Percentiles rank a stretch among this genome's conserved stretches.
These are phyloP conservation scores for Hydrozoanthus tunicans DNA, from an alignment of 64 coral and sea anemone species.

Conservation along the genomic window DNA sequence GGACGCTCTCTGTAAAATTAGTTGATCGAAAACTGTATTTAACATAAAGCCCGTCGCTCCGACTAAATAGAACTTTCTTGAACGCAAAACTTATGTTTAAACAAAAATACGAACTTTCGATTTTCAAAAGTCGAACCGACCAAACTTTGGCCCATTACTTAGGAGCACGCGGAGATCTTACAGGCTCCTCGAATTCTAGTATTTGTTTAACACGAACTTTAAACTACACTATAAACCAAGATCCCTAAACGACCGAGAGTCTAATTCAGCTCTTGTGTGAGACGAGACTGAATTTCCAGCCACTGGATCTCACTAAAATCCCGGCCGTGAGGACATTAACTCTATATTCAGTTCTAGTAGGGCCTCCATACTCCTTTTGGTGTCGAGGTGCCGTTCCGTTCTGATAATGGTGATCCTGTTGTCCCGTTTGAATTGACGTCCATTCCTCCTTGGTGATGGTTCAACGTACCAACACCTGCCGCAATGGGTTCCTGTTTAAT, in stretches of 20 bases:
- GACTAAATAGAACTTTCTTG: neutral
- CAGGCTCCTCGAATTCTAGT: neutral
- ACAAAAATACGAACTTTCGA: neutral
- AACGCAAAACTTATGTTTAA: neutral
- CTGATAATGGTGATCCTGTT: conserved; percentile 56
- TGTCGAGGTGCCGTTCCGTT: conserved; percentile 79
- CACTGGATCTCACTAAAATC: neutral
- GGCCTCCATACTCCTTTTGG: conserved; percentile 90
- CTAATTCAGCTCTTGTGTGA: neutral
- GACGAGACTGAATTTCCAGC: neutral
- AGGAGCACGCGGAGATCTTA: neutral
- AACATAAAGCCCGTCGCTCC: neutral
- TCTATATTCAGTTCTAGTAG: conserved; percentile 48
- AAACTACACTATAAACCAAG: neutral
- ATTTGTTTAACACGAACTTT: neutral
- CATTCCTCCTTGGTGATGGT: conserved; percentile 79
- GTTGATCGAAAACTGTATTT: neutral
- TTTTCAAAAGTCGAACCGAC: neutral
- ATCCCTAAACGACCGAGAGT: neutral
- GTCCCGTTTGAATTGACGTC: conserved; percentile 71
- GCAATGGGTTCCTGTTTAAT: conserved; percentile 87
- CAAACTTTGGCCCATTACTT: neutral
- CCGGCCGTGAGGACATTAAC: neutral
- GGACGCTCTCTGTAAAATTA: neutral
- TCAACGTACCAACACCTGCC: conserved; percentile 55